Evolutionary conservation across 1,140 invertebrate species (phyloP).

Genomic region (Drosophila kanapiae): DNA sequence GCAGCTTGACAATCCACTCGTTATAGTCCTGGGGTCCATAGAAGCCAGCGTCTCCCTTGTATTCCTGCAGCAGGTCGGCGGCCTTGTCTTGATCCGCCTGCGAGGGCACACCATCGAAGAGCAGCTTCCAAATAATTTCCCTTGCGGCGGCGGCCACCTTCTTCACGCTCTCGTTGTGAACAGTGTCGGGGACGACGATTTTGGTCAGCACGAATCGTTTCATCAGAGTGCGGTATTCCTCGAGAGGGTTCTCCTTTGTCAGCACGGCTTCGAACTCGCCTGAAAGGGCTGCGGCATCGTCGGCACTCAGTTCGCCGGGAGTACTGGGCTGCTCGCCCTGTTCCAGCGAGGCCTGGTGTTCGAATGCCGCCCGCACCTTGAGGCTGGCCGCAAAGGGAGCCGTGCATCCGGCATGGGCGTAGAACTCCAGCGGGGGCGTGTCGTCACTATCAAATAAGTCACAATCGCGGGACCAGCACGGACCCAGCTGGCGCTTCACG

Average conservation of each 20-base stretch:
- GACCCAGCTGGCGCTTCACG: conserved; percentile 66
- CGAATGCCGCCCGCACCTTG: conserved; percentile 38
- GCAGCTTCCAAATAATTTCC: conserved; percentile 57
- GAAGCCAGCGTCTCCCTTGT: conserved; percentile 66
- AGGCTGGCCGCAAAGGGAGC: conserved; percentile 72
- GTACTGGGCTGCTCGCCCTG: conserved; percentile 4
- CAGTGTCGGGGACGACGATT: conserved; percentile 49
- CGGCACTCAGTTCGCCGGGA: conserved; percentile 25
- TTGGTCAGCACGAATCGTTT: conserved; percentile 58
- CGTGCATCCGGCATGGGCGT: conserved; percentile 69
- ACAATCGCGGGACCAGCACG: conserved; percentile 75
- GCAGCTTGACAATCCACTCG: conserved; percentile 67
- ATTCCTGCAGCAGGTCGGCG: conserved; percentile 60
- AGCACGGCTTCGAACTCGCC: conserved; percentile 59
- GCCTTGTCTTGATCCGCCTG: conserved; percentile 48
- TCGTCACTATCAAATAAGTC: conserved; percentile 72
- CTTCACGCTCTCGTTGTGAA: conserved; percentile 44
- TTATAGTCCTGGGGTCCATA: conserved; percentile 66
- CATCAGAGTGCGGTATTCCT: conserved; percentile 62
- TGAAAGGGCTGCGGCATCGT: conserved; percentile 41
- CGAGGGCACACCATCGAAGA: conserved; percentile 50
- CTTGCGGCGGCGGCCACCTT: conserved; percentile 52
- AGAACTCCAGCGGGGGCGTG: conserved; percentile 67
- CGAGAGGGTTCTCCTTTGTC: conserved; percentile 32
- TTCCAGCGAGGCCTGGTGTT: conserved; percentile 7